Evolutionary conservation across 2,797 vertebrate genomes (phyloP).

Genomic region (Phalanger gymnotis): DNA sequence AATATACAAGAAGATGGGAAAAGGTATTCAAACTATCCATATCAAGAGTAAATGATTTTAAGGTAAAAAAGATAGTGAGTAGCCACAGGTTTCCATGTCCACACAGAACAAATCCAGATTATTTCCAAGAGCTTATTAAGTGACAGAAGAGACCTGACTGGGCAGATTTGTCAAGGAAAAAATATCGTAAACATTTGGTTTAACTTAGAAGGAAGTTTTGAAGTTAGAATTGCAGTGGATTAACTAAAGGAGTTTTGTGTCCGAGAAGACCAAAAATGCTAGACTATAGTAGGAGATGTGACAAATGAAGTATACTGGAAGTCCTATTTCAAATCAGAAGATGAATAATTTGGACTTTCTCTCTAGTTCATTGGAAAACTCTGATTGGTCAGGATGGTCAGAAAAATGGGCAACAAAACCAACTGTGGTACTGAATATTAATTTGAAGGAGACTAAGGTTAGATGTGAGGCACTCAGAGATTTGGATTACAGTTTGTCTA

Average conservation of each 20-base stretch:
- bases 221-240: neutral
- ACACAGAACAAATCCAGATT: neutral
- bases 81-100: neutral
- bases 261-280: neutral
- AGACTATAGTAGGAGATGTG: neutral
- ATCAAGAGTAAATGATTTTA: neutral
- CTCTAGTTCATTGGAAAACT: neutral
- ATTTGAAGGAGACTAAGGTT: neutral
- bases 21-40: neutral
- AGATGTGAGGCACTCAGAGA: too few relatives aligned
- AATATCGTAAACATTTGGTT: neutral
- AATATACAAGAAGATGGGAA: neutral
- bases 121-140: neutral
- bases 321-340: neutral
- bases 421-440: neutral
- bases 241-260: neutral
- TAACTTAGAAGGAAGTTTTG: neutral
- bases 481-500: neutral
- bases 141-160: neutral
- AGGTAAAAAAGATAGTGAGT: neutral
- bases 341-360: neutral
- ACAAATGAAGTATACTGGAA: neutral
- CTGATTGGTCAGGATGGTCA: neutral
- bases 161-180: neutral
- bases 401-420: neutral